Percentiles rank a stretch among this genome's conserved stretches.
Conservation (phyloP, 2,113 vertebrate species). For the Hylia prasina region DNA sequence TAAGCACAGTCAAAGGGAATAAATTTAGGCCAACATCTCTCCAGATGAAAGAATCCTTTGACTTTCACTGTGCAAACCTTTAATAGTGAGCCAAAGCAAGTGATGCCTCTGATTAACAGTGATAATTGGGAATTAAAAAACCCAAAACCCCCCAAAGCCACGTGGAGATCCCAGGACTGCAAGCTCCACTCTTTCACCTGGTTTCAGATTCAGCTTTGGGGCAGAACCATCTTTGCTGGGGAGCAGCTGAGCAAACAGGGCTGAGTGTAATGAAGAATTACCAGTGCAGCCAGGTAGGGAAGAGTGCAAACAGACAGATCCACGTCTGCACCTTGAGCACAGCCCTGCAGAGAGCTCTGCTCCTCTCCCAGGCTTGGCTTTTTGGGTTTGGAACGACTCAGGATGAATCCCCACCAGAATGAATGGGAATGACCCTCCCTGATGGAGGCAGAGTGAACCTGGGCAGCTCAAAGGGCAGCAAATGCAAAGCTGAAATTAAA, state of each 20-base stretch:
- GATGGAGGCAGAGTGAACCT: neutral
- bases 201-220: neutral
- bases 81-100: neutral
- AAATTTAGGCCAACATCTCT: neutral
- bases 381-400: neutral
- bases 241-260: constrained; percentile 21
- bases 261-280: neutral
- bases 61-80: neutral
- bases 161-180: neutral
- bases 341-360: neutral
- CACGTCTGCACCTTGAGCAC: neutral
- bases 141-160: neutral
- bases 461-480: neutral
- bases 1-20: neutral
- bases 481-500: neutral
- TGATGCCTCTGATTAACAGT: neutral
- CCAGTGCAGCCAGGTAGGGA: neutral
- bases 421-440: neutral
- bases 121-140: neutral
- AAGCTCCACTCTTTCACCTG: neutral
- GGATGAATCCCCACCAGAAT: neutral
- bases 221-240: neutral
- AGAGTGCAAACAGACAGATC: neutral
- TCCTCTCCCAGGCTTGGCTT: neutral
- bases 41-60: neutral